Percentiles rank a stretch among this genome's conserved stretches.
These are phyloP conservation scores for Megaleporinus macrocephalus DNA, from an alignment of 2,113 vertebrate genomes.

Conservation along the genomic window DNA sequence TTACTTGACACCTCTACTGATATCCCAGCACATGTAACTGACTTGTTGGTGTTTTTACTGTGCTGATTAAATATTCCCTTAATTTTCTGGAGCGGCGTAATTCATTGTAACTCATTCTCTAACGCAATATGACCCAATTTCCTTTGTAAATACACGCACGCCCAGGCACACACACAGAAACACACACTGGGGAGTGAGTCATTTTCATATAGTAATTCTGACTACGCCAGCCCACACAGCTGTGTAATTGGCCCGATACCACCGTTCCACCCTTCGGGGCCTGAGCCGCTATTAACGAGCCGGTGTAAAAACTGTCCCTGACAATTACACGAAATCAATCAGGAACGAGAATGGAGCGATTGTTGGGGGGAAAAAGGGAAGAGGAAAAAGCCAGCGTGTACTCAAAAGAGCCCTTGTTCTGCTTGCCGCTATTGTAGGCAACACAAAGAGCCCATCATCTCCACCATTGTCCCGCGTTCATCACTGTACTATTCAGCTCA, in stretches of 20 bases:
- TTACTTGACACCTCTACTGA: too few species aligned
- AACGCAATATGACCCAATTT: constrained; percentile 50
- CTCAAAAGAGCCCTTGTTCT: constrained; percentile 24
- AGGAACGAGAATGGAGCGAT: constrained; percentile 43
- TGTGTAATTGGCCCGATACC: constrained; percentile 52
- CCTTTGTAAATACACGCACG: constrained; percentile 17
- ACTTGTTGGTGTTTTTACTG: too few species aligned
- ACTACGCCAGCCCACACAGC: constrained; percentile 43
- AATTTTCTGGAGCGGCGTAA: too few species aligned
- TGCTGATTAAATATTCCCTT: too few species aligned
- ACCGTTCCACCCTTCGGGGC: constrained; percentile 43
- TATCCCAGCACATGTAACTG: too few species aligned
- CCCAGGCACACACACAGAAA: constrained; percentile 28
- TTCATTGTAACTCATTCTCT: constrained; percentile 51
- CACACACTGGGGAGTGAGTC: constrained; percentile 41
- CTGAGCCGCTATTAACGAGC: constrained; percentile 45
- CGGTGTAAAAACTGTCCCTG: constrained; percentile 36
- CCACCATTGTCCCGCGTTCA: constrained; percentile 26
- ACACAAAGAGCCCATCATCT: constrained; percentile 29
- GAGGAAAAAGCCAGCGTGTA: constrained; percentile 20
- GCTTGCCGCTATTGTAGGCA: neutral
- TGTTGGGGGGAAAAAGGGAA: constrained; percentile 3
- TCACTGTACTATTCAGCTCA: neutral
- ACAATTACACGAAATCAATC: constrained; percentile 60
- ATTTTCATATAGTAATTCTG: constrained; percentile 56